A percentile compares a stretch with the other conserved stretches of the same genome.
Evolutionary conservation across 2,888 invertebrate genomes (phyloP).

Genomic region (Vesta saturnalis): DNA sequence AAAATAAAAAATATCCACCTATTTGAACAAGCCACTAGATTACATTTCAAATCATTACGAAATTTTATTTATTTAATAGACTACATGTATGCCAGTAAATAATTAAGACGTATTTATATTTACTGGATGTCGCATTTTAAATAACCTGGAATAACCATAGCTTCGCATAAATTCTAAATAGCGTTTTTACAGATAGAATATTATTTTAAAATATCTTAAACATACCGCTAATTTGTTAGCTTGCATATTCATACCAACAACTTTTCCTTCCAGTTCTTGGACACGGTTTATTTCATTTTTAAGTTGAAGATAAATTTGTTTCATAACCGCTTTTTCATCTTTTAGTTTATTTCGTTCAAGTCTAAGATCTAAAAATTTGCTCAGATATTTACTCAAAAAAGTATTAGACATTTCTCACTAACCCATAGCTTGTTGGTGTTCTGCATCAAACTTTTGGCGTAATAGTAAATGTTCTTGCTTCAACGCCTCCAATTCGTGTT

Average conservation of each 20-base stretch:
- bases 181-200: background rate
- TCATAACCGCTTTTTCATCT: slow-evolving; percentile 56
- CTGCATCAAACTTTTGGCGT: slow-evolving; percentile 50
- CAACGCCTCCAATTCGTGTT: slow-evolving; percentile 48
- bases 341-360: slow-evolving; percentile 54
- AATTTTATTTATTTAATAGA: too few species aligned
- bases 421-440: slow-evolving; percentile 52
- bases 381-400: slow-evolving; percentile 5
- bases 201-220: too few species aligned
- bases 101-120: too few species aligned
- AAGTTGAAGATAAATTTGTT: slow-evolving; percentile 54
- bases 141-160: too few species aligned
- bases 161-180: too few species aligned
- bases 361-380: slow-evolving; percentile 50
- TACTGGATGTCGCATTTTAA: too few species aligned
- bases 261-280: slow-evolving; percentile 53
- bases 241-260: slow-evolving; percentile 54
- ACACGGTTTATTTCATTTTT: slow-evolving; percentile 53
- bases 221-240: slow-evolving; percentile 56
- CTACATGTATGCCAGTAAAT: too few species aligned
- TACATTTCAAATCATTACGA: too few species aligned
- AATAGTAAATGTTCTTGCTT: slow-evolving; percentile 46
- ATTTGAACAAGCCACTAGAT: too few species aligned
- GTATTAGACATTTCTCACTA: slow-evolving; percentile 5
- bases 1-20: too few species aligned